phyloP scores from a whole-genome alignment of 2,797 vertebrate species.

The Chaunax sp. region DNA sequence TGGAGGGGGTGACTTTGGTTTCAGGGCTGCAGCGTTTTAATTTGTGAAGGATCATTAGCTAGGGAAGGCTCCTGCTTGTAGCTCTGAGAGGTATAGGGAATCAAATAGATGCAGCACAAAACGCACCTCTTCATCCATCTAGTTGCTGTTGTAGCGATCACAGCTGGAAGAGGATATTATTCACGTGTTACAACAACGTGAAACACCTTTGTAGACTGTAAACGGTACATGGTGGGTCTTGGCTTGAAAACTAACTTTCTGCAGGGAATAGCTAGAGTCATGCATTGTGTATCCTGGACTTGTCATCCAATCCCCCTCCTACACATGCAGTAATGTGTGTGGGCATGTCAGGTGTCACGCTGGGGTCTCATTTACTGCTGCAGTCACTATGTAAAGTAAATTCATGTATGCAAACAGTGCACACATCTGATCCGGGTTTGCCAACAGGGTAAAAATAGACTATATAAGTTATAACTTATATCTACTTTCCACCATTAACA shows the following conservation, averaged over 20 bases:
- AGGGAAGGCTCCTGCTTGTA: conserved; percentile 60
- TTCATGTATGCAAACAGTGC: conserved; percentile 64
- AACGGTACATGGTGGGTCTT: conserved; percentile 17
- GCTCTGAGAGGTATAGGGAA: conserved; percentile 50
- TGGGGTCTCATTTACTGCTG: conserved; percentile 68
- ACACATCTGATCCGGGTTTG: conserved; percentile 55
- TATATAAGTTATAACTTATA: too few species aligned
- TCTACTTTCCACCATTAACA: conserved; percentile 16
- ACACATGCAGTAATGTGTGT: conserved; percentile 69
- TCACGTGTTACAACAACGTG: conserved; percentile 41
- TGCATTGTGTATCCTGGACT: conserved; percentile 61
- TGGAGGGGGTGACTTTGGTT: conserved; percentile 61
- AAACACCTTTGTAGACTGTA: conserved; percentile 24
- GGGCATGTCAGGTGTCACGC: conserved; percentile 65
- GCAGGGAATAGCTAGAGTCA: conserved; percentile 53
- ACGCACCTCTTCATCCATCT: conserved; percentile 62
- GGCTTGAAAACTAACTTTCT: conserved; percentile 38
- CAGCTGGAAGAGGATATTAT: conserved; percentile 43
- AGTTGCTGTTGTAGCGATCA: conserved; percentile 46
- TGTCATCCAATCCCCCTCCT: conserved; percentile 71
- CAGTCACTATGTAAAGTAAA: conserved; percentile 67
- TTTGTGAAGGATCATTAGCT: conserved; percentile 80
- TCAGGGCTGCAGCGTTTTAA: conserved; percentile 79
- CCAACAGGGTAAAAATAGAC: conserved; percentile 52
- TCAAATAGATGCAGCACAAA: conserved; percentile 57